These are phyloP conservation scores for Gobius niger DNA, from an alignment of 2,113 vertebrate species.

Conservation along the genomic window DNA sequence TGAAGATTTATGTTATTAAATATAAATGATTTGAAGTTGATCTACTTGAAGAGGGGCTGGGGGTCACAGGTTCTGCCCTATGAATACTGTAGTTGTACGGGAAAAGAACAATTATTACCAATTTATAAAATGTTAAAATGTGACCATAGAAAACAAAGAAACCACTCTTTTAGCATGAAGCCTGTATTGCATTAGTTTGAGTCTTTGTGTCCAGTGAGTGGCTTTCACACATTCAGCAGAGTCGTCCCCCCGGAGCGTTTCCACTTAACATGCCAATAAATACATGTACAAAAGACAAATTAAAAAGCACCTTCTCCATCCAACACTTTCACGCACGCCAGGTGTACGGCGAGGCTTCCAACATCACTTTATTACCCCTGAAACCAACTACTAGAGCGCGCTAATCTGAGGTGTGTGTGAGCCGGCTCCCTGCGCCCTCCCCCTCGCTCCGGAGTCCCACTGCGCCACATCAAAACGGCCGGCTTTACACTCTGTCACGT, in stretches of 20 bases:
- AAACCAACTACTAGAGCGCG: background rate
- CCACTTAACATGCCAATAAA: slow-evolving; percentile 1
- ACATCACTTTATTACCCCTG: background rate
- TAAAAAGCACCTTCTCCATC: background rate
- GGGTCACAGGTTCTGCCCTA: too few relatives aligned
- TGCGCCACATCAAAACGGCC: background rate
- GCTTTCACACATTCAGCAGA: background rate
- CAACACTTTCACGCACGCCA: background rate
- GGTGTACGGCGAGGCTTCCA: background rate
- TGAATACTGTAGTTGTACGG: too few relatives aligned
- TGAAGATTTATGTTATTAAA: too few relatives aligned
- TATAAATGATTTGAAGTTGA: too few relatives aligned
- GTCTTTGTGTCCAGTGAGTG: background rate
- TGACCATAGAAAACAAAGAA: too few relatives aligned
- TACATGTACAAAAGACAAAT: background rate
- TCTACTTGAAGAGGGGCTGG: too few relatives aligned
- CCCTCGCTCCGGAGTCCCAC: background rate
- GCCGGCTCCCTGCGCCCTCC: background rate
- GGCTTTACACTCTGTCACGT: background rate
- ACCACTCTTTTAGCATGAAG: too few relatives aligned
- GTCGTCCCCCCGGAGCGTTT: background rate
- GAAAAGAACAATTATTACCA: too few relatives aligned
- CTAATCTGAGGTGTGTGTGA: background rate
- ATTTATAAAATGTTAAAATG: too few relatives aligned
- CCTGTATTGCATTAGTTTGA: background rate